phyloP scores from a whole-genome alignment of 2,888 invertebrate species.

The Synergus laeviventris region DNA sequence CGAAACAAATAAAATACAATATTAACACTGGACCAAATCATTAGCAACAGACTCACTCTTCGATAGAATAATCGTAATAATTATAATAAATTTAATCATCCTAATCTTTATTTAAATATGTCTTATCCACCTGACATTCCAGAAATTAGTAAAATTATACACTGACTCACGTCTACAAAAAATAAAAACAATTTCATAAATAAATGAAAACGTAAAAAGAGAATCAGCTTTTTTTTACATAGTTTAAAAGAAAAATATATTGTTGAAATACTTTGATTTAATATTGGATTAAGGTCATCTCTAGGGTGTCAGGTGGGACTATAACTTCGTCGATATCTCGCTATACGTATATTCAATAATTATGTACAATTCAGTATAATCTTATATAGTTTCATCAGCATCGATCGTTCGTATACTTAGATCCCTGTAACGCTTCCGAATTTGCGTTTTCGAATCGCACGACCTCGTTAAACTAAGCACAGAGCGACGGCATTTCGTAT shows the following conservation, averaged over 20 bases:
- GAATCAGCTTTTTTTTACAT: background rate
- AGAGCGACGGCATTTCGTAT: conserved; percentile 67
- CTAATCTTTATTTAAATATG: conserved; percentile 61
- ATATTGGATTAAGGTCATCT: background rate
- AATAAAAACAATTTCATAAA: conserved; percentile 9
- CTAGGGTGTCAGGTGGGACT: conserved; percentile 39
- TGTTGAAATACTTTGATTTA: background rate
- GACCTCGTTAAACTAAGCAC: conserved; percentile 65
- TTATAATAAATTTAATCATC: conserved; percentile 57
- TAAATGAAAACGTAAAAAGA: background rate
- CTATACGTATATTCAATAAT: conserved; percentile 67
- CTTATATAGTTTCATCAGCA: conserved; percentile 57
- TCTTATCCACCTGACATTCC: conserved; percentile 45
- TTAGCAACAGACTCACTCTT: conserved; percentile 72
- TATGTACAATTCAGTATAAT: conserved; percentile 70
- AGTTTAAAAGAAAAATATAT: background rate
- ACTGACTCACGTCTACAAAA: background rate
- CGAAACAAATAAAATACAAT: conserved; percentile 76
- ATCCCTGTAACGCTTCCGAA: conserved; percentile 76
- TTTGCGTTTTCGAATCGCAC: conserved; percentile 72
- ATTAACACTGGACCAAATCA: conserved; percentile 75
- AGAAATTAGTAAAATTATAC: background rate
- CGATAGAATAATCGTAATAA: conserved; percentile 66
- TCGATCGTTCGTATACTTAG: conserved; percentile 63
- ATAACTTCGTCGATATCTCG: conserved; percentile 70